These are phyloP conservation scores for Hippopotamyrus pictus DNA, from an alignment of 2,797 vertebrate species.

Conservation along the genomic window DNA sequence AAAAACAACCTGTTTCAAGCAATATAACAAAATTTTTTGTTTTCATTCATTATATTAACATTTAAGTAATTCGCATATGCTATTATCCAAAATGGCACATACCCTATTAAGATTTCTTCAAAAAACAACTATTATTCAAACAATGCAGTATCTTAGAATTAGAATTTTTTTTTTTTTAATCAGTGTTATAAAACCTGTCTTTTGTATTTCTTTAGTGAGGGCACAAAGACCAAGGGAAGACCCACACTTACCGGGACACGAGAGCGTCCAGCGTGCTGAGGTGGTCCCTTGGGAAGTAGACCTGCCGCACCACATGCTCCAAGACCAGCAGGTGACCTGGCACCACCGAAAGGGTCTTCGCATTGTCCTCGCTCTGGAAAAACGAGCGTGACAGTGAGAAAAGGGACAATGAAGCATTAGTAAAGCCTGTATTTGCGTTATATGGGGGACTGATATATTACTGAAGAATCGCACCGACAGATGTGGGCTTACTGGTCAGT, in stretches of 20 bases:
- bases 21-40: neutral
- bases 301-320: conserved; percentile 83
- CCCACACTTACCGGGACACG: conserved; percentile 73
- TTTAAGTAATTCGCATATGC: neutral
- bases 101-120: neutral
- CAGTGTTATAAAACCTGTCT: neutral
- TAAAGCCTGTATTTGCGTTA: neutral
- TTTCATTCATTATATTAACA: neutral
- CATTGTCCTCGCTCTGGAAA: conserved; percentile 84
- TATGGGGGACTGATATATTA: neutral
- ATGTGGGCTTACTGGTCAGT: neutral
- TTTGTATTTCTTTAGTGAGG: neutral
- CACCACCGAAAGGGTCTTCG: conserved; percentile 77
- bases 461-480: neutral
- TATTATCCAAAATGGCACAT: neutral
- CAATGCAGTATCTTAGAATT: neutral
- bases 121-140: neutral
- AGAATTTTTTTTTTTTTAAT: neutral
- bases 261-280: conserved; percentile 79
- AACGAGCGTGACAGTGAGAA: neutral
- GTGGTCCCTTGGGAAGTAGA: conserved; percentile 84
- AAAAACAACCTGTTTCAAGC: neutral
- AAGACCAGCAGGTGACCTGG: conserved; percentile 82
- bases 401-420: neutral
- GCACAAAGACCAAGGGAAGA: neutral